Base-by-base conservation (phyloP, 2,888 invertebrate genomes). In the Lordiphosa fenestrarum region DNA sequence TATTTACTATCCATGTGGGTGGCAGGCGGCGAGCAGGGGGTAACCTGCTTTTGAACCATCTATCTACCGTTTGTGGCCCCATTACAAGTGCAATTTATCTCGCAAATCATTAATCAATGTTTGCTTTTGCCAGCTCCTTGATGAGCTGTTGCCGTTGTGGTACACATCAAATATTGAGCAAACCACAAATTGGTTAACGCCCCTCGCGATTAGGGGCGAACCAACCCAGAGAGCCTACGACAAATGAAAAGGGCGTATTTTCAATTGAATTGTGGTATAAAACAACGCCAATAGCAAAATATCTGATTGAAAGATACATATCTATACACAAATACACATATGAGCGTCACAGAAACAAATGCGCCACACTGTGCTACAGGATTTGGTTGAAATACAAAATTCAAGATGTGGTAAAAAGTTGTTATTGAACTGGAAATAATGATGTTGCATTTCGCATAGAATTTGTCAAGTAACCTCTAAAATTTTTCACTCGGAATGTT, bases 71-170 rank as follows among this genome's bases (percentile, higher is more conserved):
- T 58, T 37, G 62, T 58, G 56, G 30, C 30, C 30, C 67, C 82
- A 81, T 84, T 81, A 81, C 84, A 81, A 81, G 82, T 83, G 81
- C 75, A 84, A 84, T 81, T 81, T 81, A 81, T 81, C 84, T 84
- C 69, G 55, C 66, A 71, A 81, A 81, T 84, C 81, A 81, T 81
- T 81, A 84, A 81, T 81, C 81, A 81, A 42, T 44, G 53, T 60
- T 59, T 68, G 58, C 25, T 39, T 60, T 62, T 42, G 39, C 42
- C 12, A 4, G 38, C n/a, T 19, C 39, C 33, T 19, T 10, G 30
- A 30, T 30, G 30, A 10, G 30, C 30, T 25, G 10, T 44, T 42
- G 19, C 19, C 15, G 15, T 10, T 4, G 10, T n/a, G 25, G 23
- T n/a, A 40, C 13, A 36, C 13, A 36, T 21, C 64, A 59, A 57